Evolutionary conservation across 2,797 vertebrate species (phyloP).

Genomic region (Trachops cirrhosus): DNA sequence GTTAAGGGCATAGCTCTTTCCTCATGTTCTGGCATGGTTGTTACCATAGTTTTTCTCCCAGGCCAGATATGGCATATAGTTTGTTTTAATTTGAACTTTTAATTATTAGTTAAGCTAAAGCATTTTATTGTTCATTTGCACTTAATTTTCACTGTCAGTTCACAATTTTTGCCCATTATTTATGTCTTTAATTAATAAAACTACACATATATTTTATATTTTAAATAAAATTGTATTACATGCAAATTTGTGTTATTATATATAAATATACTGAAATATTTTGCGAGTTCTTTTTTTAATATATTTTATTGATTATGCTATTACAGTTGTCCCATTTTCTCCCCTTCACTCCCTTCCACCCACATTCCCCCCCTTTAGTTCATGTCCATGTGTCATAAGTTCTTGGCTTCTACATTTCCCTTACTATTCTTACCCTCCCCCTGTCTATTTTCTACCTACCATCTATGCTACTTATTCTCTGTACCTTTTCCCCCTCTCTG

Average conservation of each 20-base stretch:
- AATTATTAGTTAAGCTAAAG: conserved; percentile 7
- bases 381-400: too few species aligned
- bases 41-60: neutral
- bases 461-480: too few species aligned
- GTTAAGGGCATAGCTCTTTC: neutral
- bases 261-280: neutral
- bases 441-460: too few species aligned
- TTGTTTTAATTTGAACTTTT: neutral
- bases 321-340: too few species aligned
- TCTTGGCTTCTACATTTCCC: too few species aligned
- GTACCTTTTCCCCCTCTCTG: too few species aligned
- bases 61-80: neutral
- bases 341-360: too few species aligned
- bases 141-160: neutral
- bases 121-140: neutral
- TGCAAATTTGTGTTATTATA: neutral
- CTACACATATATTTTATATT: neutral
- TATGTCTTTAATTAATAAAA: conserved; percentile 1
- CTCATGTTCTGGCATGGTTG: neutral
- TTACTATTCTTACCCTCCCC: too few species aligned
- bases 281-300: neutral
- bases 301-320: too few species aligned
- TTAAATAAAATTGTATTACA: neutral
- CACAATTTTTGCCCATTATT: neutral
- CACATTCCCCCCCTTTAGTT: too few species aligned